phyloP scores from a whole-genome alignment of 2,797 vertebrate genomes.

The Kryptopterus vitreolus region DNA sequence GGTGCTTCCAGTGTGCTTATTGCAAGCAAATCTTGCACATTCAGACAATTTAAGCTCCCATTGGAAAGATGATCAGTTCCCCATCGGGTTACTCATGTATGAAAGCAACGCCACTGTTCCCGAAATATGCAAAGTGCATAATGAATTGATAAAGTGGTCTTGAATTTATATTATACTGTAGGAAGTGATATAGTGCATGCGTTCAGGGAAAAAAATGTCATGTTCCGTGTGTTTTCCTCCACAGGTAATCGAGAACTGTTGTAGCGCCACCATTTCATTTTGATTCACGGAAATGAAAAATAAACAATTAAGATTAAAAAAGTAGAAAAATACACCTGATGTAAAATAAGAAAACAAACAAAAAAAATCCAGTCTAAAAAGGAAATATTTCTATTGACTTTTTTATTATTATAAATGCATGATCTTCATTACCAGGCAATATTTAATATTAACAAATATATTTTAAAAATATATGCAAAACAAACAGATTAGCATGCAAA shows the following conservation, averaged over 20 bases:
- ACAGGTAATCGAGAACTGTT: background rate
- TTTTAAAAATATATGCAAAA: too few species aligned
- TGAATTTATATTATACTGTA: background rate
- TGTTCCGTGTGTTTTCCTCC: background rate
- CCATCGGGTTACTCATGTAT: conserved; percentile 26
- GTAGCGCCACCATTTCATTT: background rate
- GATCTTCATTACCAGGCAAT: background rate
- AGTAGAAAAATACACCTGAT: background rate
- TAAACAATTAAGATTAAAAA: background rate
- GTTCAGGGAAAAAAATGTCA: background rate
- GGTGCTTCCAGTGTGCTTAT: conserved; percentile 29
- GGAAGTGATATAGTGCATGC: background rate
- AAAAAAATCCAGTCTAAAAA: background rate
- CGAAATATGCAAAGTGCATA: background rate
- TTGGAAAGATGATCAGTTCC: conserved; percentile 12
- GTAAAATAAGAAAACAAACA: background rate
- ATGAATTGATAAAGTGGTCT: conserved; percentile 2
- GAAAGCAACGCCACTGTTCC: conserved; percentile 26
- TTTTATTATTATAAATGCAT: background rate
- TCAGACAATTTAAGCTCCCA: conserved; percentile 36
- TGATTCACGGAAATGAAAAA: background rate
- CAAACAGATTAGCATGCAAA: background rate
- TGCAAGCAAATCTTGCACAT: conserved; percentile 44
- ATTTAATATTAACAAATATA: background rate
- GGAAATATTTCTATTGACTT: background rate